phyloP scores from a whole-genome alignment of 2,888 invertebrate genomes.

The Balanococcus diminutus region DNA sequence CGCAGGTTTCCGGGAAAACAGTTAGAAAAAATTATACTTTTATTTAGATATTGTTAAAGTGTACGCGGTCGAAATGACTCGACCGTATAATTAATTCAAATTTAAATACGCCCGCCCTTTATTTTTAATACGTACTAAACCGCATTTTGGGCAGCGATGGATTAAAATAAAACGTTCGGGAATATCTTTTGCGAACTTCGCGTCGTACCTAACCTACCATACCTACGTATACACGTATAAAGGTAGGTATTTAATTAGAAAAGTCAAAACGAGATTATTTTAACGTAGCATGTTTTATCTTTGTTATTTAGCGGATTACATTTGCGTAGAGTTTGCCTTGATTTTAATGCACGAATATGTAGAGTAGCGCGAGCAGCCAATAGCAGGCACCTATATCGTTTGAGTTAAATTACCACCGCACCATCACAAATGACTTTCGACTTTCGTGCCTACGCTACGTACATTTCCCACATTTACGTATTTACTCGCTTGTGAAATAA shows the following conservation, averaged over 20 bases:
- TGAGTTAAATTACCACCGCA: too few relatives aligned
- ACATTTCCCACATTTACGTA: too few relatives aligned
- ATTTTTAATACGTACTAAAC: neutral
- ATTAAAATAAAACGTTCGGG: neutral
- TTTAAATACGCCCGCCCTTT: neutral
- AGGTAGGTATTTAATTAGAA: slow-evolving; percentile 8
- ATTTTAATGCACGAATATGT: neutral
- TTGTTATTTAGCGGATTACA: slow-evolving; percentile 4
- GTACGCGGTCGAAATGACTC: too few relatives aligned
- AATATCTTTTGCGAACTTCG: neutral
- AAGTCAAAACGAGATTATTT: neutral
- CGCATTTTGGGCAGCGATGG: neutral
- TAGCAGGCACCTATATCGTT: too few relatives aligned
- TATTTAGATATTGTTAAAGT: too few relatives aligned
- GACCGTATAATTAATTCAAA: neutral
- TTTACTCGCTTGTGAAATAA: too few relatives aligned
- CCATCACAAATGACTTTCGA: too few relatives aligned
- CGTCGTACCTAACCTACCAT: neutral
- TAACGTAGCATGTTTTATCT: neutral
- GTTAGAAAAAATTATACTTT: too few relatives aligned
- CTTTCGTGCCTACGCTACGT: too few relatives aligned
- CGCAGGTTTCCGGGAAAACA: too few relatives aligned
- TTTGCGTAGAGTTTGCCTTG: neutral
- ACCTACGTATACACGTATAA: neutral
- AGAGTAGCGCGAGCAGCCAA: too few relatives aligned